Base-by-base conservation (phyloP, 2,888 invertebrate species). In the Heterodera filipjevi region DNA sequence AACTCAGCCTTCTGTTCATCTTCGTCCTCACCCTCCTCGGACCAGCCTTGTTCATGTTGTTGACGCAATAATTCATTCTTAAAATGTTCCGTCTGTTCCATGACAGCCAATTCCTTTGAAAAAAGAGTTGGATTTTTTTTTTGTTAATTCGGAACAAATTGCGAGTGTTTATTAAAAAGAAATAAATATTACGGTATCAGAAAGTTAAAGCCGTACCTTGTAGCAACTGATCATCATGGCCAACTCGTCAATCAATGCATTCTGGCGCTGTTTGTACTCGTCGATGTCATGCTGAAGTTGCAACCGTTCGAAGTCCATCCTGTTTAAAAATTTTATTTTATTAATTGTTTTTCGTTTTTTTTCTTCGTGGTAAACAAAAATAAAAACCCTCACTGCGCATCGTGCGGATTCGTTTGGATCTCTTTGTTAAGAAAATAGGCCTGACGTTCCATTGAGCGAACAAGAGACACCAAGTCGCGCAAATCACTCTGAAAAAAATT, bases 211-310 rank as follows among this genome's bases (percentile, higher is more conserved):
- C 22, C 22, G n/a, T n/a, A 91, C 90, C 80, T 90, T 90, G 83
- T 88, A 90, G 80, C 90, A 90, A 79, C 90, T 94, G 84, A 98
- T 92, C 94, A 96, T 95, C 90, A 96, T 95, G 89, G 96, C 95
- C 76, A 98, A 91, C 89, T 98, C 96, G 90, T 97, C 96, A 81
- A 95, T 95, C 84, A 94, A 93, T 0, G 93, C 93, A 89, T 93
- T 93, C 46, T 97, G 92, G 84, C 93, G 93, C 87, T 82, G 83
- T 78, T 90, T 90, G 77, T 90, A 81, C 33, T 87, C 87, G 35
- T 88, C 86, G 73, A 87, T 86, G 64, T 87, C 84, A 27, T 82
- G 83, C 75, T 90, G 89, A 74, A 90, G 74, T 32, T 82, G 77
- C 10, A 73, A 77, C 46, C 71, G 75, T 66, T 82, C 85, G 64